Percentiles rank a stretch among this genome's conserved stretches.
These are phyloP conservation scores for Drosophila kokeensis DNA, from an alignment of 2,888 invertebrate species.

Conservation along the genomic window DNA sequence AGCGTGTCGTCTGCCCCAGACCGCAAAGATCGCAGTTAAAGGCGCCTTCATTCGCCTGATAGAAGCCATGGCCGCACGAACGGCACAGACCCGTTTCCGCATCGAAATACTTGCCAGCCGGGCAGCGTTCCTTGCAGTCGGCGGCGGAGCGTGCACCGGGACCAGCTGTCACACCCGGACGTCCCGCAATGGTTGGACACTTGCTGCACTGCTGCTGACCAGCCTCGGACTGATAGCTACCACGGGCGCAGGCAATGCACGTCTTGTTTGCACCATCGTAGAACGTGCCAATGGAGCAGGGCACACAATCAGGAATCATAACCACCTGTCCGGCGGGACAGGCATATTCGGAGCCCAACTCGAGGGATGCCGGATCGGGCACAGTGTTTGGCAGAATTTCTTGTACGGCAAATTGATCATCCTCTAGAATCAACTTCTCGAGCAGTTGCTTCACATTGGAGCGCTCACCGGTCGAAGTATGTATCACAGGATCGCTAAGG, in stretches of 20 bases:
- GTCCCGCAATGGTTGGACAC: slow-evolving; percentile 96
- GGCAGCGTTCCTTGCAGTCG: slow-evolving; percentile 97
- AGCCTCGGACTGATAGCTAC: slow-evolving; percentile 96
- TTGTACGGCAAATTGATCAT: slow-evolving; percentile 96
- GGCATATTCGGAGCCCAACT: slow-evolving; percentile 95
- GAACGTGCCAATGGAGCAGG: slow-evolving; percentile 96
- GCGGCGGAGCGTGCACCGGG: slow-evolving; percentile 94
- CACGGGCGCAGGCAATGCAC: slow-evolving; percentile 93
- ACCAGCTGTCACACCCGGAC: slow-evolving; percentile 94
- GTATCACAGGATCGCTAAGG: slow-evolving; percentile 93
- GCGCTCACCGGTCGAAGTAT: slow-evolving; percentile 94
- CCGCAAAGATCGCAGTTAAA: slow-evolving; percentile 95
- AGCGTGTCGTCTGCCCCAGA: slow-evolving; percentile 95
- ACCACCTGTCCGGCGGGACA: slow-evolving; percentile 97
- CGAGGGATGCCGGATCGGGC: slow-evolving; percentile 95
- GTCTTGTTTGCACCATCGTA: slow-evolving; percentile 91
- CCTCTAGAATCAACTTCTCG: slow-evolving; percentile 95
- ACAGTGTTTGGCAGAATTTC: slow-evolving; percentile 97
- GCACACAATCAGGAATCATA: slow-evolving; percentile 96
- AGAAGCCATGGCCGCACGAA: slow-evolving; percentile 97
- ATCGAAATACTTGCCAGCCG: slow-evolving; percentile 97
- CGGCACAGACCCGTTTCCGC: slow-evolving; percentile 94
- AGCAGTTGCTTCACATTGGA: slow-evolving; percentile 93
- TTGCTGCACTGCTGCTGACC: slow-evolving; percentile 95
- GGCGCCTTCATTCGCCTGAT: slow-evolving; percentile 95